Evolutionary conservation across 2,888 invertebrate genomes (phyloP), one percentile per base, ranked within the genome.

Genomic region (Rhogogaster chlorosoma): DNA sequence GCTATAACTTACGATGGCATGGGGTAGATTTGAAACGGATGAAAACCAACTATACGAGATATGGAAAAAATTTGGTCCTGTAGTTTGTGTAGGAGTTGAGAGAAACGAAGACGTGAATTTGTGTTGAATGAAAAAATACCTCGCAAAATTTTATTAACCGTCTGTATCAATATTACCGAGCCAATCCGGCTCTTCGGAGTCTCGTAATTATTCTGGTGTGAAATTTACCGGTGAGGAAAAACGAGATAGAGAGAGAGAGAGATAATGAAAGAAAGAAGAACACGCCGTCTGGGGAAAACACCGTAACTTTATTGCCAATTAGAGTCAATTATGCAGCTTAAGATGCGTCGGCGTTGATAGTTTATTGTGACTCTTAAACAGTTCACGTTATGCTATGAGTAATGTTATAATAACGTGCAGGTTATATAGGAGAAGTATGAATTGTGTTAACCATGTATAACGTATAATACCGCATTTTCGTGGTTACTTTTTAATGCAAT

Each of bases 301-400:
- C 22, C 22, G 15, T 73, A 73, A 67, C 73, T 38, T 73, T 42
- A 42, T 42, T 73, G 71, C 71, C 71, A 73, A 80, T 80, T 80
- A 61, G 80, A 80, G 80, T 80, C 80, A 80, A 80, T 80, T 80
- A 61, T 80, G 61, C 45, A 61, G 61, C 80, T 80, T 38, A 61
- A 38, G 49, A 61, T 61, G 32, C 57, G 36, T 15, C 49, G 61
- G 61, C 61, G 38, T 61, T 38, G 18, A 49, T 26, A 12, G 38
- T 29, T 32, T 32, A 67, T 67, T 67, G 26, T 67, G 26, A 67
- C 67, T 67, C 67, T 67, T 45, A 45, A 61, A 22, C 22, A 26
- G 61, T 26, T 26, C 61, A 61, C 61, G 26, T 70, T 32, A 70
- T 70, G n/a, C 32, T 45, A n/a, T 38, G 67, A 67, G 26, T 67